Conservation (phyloP, 2,888 invertebrate genomes). For the Drosophila affinis region DNA sequence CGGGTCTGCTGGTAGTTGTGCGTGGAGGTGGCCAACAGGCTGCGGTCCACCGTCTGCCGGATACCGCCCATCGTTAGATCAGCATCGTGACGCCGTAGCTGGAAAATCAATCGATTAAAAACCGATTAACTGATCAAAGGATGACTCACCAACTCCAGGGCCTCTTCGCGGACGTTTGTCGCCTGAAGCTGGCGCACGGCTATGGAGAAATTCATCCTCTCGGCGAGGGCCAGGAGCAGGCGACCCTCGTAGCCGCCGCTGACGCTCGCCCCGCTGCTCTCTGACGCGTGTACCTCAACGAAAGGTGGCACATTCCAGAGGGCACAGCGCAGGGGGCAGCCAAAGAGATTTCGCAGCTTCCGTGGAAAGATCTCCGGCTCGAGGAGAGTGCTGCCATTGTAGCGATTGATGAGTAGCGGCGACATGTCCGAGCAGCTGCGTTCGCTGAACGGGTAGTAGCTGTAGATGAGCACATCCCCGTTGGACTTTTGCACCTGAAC, state of each 20-base stretch:
- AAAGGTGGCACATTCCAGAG: slow-evolving; percentile 62
- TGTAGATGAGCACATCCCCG: slow-evolving; percentile 72
- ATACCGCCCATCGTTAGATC: slow-evolving; percentile 68
- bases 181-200: slow-evolving; percentile 15
- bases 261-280: slow-evolving; percentile 9
- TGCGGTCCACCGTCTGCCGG: slow-evolving; percentile 50
- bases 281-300: slow-evolving; percentile 20
- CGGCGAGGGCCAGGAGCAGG: slow-evolving; percentile 55
- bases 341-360: slow-evolving; percentile 69
- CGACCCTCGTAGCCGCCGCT: slow-evolving; percentile 65
- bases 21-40: slow-evolving; percentile 55
- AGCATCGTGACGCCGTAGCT: slow-evolving; percentile 48
- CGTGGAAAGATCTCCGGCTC: slow-evolving; percentile 57
- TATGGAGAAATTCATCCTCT: slow-evolving; percentile 62
- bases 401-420: slow-evolving; percentile 64
- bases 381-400: slow-evolving; percentile 49
- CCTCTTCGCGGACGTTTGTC: slow-evolving; percentile 4
- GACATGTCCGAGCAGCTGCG: slow-evolving; percentile 49
- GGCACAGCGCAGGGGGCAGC: slow-evolving; percentile 61
- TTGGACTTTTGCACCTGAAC: slow-evolving; percentile 69
- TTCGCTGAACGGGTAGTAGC: slow-evolving; percentile 70
- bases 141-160: slow-evolving; percentile 59
- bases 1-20: slow-evolving; percentile 63
- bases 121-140: neutral
- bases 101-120: neutral